A percentile compares a stretch with the other conserved stretches of the same genome.
phyloP scores from a whole-genome alignment of 1,140 invertebrate genomes.

The Brevipalpus yothersi region DNA sequence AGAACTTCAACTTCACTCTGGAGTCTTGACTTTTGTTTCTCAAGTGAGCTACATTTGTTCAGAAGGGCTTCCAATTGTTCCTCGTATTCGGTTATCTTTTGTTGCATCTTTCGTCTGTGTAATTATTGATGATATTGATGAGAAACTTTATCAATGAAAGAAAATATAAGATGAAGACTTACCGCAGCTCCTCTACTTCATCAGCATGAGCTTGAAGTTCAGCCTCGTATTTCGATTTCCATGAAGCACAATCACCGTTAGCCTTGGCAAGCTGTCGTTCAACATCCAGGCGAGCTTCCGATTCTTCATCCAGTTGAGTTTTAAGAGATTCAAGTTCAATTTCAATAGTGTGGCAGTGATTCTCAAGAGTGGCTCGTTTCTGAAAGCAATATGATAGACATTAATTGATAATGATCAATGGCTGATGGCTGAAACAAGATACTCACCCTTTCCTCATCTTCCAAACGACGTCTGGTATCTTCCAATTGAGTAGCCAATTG shows the following conservation, averaged over 20 bases:
- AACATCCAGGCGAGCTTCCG: conserved; percentile 72
- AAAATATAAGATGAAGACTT: too few relatives aligned
- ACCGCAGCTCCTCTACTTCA: conserved; percentile 72
- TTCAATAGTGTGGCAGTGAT: conserved; percentile 63
- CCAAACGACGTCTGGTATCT: conserved; percentile 67
- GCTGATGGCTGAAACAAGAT: neutral
- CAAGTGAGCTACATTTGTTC: conserved; percentile 69
- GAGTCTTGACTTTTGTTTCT: conserved; percentile 83
- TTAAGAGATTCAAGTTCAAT: conserved; percentile 73
- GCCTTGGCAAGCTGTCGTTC: conserved; percentile 78
- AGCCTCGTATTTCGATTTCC: conserved; percentile 73
- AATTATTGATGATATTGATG: neutral
- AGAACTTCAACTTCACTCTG: conserved; percentile 87
- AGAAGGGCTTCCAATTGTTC: conserved; percentile 77
- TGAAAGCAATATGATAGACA: too few relatives aligned
- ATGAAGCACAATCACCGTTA: conserved; percentile 61
- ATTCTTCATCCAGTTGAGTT: conserved; percentile 81
- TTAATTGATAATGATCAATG: too few relatives aligned
- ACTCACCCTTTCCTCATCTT: conserved; percentile 65
- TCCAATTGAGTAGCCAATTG: conserved; percentile 69
- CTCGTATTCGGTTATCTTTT: conserved; percentile 77
- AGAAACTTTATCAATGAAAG: neutral
- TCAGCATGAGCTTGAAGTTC: conserved; percentile 67
- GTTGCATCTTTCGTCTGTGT: conserved; percentile 63
- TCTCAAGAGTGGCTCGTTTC: conserved; percentile 63